Percentiles rank a stretch among this genome's conserved stretches.
These are phyloP conservation scores for Choloepus didactylus DNA, from an alignment of 2,797 vertebrate genomes.

Conservation along the genomic window DNA sequence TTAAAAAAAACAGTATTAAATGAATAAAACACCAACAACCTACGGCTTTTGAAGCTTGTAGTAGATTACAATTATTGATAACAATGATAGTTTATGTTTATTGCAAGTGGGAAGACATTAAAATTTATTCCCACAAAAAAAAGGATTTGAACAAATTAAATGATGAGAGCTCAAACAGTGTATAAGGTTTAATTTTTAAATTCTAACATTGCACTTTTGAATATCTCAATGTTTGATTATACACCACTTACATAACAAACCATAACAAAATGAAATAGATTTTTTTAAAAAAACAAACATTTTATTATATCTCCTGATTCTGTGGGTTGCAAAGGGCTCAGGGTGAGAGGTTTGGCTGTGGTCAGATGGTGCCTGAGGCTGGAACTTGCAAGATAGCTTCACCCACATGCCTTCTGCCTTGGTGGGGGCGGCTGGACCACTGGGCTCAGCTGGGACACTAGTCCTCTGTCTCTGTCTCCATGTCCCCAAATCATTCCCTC, in stretches of 20 bases:
- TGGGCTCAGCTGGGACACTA: background rate
- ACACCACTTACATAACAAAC: background rate
- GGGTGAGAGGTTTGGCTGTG: background rate
- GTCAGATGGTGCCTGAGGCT: background rate
- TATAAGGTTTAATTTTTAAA: background rate
- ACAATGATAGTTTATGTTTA: background rate
- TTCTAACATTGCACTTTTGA: background rate
- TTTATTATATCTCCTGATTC: background rate
- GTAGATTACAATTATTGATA: background rate
- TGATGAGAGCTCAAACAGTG: background rate
- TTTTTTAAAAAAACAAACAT: background rate
- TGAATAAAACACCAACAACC: constrained; percentile 24
- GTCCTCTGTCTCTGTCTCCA: background rate
- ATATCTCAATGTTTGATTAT: background rate
- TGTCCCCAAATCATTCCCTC: too few species aligned
- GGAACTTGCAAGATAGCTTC: background rate
- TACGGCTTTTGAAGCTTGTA: background rate
- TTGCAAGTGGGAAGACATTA: background rate
- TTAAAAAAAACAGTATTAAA: background rate
- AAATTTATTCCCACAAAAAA: background rate
- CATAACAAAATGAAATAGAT: background rate
- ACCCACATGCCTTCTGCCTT: background rate
- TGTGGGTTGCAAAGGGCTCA: background rate
- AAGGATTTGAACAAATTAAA: constrained; percentile 4
- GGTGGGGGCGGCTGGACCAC: too few species aligned